Evolutionary conservation across 2,113 vertebrate genomes (phyloP).

Genomic region (Lontra canadensis): DNA sequence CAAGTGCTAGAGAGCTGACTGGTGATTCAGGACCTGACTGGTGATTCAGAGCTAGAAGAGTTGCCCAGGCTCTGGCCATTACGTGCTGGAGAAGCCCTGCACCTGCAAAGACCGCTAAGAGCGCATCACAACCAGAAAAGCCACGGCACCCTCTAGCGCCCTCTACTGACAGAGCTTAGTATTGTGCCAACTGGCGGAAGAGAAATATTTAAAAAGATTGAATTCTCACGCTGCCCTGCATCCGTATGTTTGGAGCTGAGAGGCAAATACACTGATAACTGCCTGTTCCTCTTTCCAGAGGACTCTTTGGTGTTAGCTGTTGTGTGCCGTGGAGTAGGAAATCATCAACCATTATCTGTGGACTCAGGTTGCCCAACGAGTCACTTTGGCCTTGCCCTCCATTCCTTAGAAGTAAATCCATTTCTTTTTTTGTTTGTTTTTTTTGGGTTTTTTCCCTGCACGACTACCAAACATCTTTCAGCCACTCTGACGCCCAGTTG

Average conservation of each 20-base stretch:
- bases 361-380: neutral
- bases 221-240: neutral
- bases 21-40: too few species aligned
- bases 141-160: too few species aligned
- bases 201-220: neutral
- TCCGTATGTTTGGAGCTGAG: neutral
- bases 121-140: neutral
- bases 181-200: neutral
- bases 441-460: neutral
- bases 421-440: neutral
- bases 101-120: neutral
- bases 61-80: neutral
- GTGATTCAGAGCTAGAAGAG: neutral
- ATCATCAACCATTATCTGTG: neutral
- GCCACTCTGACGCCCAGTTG: neutral
- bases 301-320: neutral
- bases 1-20: neutral
- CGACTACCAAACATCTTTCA: too few species aligned
- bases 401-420: neutral
- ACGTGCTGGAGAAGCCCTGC: neutral
- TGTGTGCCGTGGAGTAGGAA: neutral
- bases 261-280: neutral
- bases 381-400: neutral
- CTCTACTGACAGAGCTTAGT: neutral
- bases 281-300: neutral